Conservation (phyloP, 1,140 invertebrate genomes). For the Drosophila baimaii region DNA sequence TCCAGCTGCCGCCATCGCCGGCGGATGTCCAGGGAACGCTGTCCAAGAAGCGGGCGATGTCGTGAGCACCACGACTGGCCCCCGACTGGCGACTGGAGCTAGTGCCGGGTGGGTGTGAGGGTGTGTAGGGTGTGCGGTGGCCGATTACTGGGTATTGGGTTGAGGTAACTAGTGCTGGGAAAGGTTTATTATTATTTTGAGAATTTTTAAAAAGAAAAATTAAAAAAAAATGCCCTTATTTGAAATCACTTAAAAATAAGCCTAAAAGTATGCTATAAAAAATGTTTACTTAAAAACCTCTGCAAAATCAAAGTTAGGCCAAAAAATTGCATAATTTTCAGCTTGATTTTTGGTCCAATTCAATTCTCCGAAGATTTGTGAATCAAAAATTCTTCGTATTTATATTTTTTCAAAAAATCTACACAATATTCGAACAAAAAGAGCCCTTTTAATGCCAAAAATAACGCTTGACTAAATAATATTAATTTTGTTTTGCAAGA, state of each 20-base stretch:
- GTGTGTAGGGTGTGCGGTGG: not conserved
- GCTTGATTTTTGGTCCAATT: not conserved
- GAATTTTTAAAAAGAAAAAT: too few species aligned
- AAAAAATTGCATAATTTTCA: not conserved
- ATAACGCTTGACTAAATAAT: not conserved
- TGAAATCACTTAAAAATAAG: not conserved
- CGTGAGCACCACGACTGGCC: conserved; percentile 51
- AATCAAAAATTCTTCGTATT: not conserved
- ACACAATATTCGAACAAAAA: not conserved
- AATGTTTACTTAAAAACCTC: not conserved
- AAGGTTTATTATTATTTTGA: too few species aligned
- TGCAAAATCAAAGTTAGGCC: not conserved
- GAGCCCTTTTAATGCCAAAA: conserved; percentile 4
- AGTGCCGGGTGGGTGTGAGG: not conserved
- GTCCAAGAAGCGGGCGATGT: conserved; percentile 75
- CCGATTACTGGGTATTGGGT: conserved; percentile 25
- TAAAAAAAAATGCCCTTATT: not conserved
- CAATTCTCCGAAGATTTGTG: not conserved
- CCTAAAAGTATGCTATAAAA: not conserved
- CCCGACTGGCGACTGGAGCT: conserved; percentile 16
- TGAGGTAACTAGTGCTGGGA: not conserved
- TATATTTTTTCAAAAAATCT: not conserved
- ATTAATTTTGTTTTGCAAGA: not conserved
- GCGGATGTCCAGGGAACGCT: conserved; percentile 65
- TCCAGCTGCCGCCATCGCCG: conserved; percentile 73